phyloP scores from a whole-genome alignment of 2,888 invertebrate genomes.

The Acronicta aceris region DNA sequence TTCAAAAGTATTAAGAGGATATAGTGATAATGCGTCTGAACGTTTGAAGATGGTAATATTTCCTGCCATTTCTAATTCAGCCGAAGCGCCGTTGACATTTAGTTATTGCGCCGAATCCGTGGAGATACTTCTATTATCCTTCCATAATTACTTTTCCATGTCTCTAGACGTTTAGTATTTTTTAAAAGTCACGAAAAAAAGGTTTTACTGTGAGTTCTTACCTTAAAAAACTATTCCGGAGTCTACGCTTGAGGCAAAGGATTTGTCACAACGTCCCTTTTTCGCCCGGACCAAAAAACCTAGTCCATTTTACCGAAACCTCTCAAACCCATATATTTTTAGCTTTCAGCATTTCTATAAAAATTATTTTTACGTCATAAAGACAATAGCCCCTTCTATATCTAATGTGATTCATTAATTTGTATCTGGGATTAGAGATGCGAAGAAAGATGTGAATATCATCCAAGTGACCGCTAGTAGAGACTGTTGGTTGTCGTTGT shows the following conservation, averaged over 20 bases:
- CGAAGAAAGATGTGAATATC: conserved; percentile 97
- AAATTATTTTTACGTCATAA: conserved; percentile 47
- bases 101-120: neutral
- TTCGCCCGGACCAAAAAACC: conserved; percentile 1
- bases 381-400: conserved; percentile 28
- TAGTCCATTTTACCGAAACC: conserved; percentile 1
- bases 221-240: neutral
- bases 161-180: neutral
- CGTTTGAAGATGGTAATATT: too few relatives aligned
- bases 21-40: too few relatives aligned
- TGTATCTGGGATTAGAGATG: conserved; percentile 97
- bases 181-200: neutral
- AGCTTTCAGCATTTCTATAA: conserved; percentile 42
- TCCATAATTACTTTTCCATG: neutral
- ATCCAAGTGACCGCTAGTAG: conserved; percentile 95
- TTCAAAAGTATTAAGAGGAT: too few relatives aligned
- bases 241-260: neutral
- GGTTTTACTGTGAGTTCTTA: neutral
- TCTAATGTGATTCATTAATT: conserved; percentile 71
- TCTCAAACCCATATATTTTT: conserved; percentile 9
- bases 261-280: neutral
- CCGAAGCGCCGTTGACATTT: neutral
- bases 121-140: neutral
- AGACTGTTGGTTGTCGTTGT: conserved; percentile 71
- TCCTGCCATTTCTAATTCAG: neutral